Conservation (phyloP, 1,140 invertebrate species). For the Coptotermes formosanus region DNA sequence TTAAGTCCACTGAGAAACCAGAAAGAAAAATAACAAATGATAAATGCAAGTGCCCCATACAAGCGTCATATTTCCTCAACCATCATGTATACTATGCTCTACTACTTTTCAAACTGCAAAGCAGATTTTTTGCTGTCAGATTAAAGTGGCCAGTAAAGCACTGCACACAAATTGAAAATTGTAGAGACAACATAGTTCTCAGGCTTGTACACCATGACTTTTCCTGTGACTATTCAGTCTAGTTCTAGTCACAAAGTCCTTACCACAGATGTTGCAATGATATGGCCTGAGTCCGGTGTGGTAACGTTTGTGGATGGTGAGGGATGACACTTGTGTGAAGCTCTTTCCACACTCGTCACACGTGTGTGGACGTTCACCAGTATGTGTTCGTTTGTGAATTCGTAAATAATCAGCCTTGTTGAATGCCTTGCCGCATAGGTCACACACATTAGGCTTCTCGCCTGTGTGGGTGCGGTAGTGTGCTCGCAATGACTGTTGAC, state of each 20-base stretch:
- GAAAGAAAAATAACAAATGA: no score
- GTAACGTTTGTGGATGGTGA: conserved; percentile 35
- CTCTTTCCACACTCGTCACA: conserved; percentile 40
- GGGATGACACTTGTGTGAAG: conserved; percentile 34
- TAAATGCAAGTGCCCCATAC: no score
- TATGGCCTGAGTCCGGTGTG: conserved; percentile 44
- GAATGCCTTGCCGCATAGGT: conserved; percentile 52
- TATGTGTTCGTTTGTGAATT: conserved; percentile 70
- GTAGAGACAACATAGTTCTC: no score
- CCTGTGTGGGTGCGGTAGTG: conserved; percentile 60
- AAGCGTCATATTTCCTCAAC: no score
- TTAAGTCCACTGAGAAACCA: no score
- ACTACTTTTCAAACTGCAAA: no score
- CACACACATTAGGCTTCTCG: conserved; percentile 53
- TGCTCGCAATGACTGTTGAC: conserved; percentile 45
- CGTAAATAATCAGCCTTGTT: conserved; percentile 54
- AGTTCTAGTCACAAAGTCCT: conserved; percentile 40
- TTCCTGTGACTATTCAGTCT: conserved; percentile 42
- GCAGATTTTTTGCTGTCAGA: no score
- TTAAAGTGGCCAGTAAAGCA: no score
- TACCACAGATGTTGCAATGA: conserved; percentile 37
- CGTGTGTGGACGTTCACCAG: conserved; percentile 63
- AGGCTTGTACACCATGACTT: conserved; percentile 34
- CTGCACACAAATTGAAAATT: no score
- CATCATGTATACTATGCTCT: no score